Evolutionary conservation across 2,888 invertebrate genomes (phyloP).

Genomic region (Cyrtodaria siliqua): DNA sequence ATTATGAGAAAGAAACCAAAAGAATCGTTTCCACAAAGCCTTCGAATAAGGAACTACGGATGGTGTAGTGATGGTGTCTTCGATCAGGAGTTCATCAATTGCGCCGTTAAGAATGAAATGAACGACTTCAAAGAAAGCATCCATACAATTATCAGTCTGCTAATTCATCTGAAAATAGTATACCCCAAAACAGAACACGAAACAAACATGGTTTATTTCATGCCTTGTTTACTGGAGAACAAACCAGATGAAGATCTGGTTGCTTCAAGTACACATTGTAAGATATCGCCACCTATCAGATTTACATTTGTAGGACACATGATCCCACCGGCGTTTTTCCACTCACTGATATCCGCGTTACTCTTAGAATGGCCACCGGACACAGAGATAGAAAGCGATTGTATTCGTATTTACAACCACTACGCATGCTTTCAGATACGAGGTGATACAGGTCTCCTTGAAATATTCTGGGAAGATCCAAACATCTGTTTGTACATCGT

Average conservation of each 20-base stretch:
- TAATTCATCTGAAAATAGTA: conserved; percentile 11
- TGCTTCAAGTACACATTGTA: not conserved
- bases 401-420: too few relatives aligned
- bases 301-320: not conserved
- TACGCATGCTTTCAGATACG: too few relatives aligned
- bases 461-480: too few relatives aligned
- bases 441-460: too few relatives aligned
- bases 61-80: conserved; percentile 8
- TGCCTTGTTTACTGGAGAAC: conserved; percentile 12
- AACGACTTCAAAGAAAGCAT: not conserved
- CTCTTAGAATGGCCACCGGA: too few relatives aligned
- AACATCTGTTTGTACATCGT: too few relatives aligned
- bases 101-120: too few relatives aligned
- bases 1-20: conserved; percentile 7
- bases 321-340: conserved; percentile 13
- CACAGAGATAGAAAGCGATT: too few relatives aligned
- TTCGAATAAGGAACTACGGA: not conserved
- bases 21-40: not conserved
- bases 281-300: conserved; percentile 2
- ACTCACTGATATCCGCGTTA: not conserved
- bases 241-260: not conserved
- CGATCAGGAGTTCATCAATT: conserved; percentile 3
- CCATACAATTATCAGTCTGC: not conserved
- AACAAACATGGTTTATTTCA: not conserved
- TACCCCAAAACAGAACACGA: not conserved